These are phyloP conservation scores for Dendrophyllia cribrosa DNA, from an alignment of 64 coral and sea anemone genomes.

Conservation along the genomic window DNA sequence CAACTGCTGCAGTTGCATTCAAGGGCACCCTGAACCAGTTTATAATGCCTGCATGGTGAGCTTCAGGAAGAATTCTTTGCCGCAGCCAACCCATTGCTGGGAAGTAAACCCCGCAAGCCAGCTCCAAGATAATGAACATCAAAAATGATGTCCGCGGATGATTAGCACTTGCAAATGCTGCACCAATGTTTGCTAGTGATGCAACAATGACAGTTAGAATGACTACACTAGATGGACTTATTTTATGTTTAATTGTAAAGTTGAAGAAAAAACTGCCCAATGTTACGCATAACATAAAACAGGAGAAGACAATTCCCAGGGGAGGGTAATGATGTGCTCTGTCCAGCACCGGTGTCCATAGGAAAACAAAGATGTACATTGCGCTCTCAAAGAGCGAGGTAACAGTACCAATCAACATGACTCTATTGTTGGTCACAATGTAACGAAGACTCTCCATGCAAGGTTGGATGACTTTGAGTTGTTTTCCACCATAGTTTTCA, in stretches of 20 bases:
- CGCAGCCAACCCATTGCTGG: constrained; percentile 98
- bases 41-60: constrained; percentile 96
- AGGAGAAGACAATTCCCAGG: constrained; percentile 92
- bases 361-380: constrained; percentile 98
- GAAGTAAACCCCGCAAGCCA: constrained; percentile 95
- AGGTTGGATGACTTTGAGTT: constrained; percentile 78
- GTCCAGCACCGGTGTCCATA: constrained; percentile 98
- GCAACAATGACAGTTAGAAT: constrained; percentile 74
- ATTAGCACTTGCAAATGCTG: constrained; percentile 78
- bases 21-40: constrained; percentile 99
- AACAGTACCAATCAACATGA: constrained; percentile 88
- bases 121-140: constrained; percentile 88
- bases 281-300: constrained; percentile 96
- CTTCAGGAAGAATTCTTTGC: constrained; percentile 92
- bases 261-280: constrained; percentile 88
- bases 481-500: constrained; percentile 93
- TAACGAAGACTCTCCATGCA: constrained; percentile 93
- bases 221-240: constrained; percentile 81
- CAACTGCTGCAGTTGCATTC: constrained; percentile 91
- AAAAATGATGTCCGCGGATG: constrained; percentile 90
- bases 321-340: constrained; percentile 75
- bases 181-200: constrained; percentile 79
- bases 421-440: constrained; percentile 80
- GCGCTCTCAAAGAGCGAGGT: constrained; percentile 97
- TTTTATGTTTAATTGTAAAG: constrained; percentile 66